Percentiles rank a stretch among this genome's conserved stretches.
Evolutionary conservation across 2,113 vertebrate species (phyloP).

Genomic region (Solea solea): DNA sequence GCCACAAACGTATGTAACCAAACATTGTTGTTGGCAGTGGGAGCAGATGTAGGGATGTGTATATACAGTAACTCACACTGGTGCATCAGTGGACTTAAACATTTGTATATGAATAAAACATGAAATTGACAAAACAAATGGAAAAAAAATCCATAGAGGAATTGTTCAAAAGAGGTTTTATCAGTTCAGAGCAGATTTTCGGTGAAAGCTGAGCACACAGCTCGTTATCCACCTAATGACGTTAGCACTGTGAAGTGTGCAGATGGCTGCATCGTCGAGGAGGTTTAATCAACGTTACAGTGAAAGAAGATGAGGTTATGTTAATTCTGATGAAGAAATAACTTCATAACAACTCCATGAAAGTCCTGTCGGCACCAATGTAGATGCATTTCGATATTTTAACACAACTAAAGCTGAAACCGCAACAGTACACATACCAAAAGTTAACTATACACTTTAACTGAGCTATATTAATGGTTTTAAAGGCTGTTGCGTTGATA

Average conservation of each 20-base stretch:
- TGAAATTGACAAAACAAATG: background rate
- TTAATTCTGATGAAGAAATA: slow-evolving; percentile 11
- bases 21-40: background rate
- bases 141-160: too few relatives aligned
- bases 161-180: too few relatives aligned
- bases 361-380: background rate
- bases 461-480: too few relatives aligned
- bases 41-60: background rate
- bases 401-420: too few relatives aligned
- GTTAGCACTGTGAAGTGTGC: background rate
- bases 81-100: background rate
- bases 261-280: background rate
- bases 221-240: background rate
- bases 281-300: slow-evolving; percentile 1
- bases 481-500: too few relatives aligned
- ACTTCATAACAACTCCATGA: slow-evolving; percentile 38
- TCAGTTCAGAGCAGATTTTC: background rate
- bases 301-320: background rate
- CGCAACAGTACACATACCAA: too few relatives aligned
- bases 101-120: slow-evolving; percentile 15
- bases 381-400: too few relatives aligned
- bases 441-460: too few relatives aligned
- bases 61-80: background rate
- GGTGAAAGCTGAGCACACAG: background rate
- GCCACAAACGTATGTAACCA: background rate